Evolutionary conservation across 2,888 invertebrate species (phyloP).

Genomic region (Aproaerema taeniolella): DNA sequence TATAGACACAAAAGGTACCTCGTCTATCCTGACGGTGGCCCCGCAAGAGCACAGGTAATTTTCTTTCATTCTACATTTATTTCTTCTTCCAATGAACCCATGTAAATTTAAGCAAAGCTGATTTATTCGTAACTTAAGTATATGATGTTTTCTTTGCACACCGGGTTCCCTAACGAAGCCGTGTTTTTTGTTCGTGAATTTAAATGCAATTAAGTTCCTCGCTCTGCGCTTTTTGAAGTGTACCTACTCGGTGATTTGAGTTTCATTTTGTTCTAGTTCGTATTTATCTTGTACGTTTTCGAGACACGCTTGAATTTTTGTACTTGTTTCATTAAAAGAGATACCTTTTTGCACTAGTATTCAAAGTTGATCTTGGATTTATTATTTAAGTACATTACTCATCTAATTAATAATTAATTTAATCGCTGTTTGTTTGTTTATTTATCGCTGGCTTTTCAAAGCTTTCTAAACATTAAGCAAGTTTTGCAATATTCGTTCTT

Average conservation of each 20-base stretch:
- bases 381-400: neutral
- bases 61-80: too few species aligned
- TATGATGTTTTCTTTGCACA: slow-evolving; percentile 68
- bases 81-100: slow-evolving; percentile 31
- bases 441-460: too few species aligned
- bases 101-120: slow-evolving; percentile 56
- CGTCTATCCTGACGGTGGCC: slow-evolving; percentile 77
- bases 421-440: neutral
- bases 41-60: slow-evolving; percentile 78
- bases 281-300: slow-evolving; percentile 5
- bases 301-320: neutral
- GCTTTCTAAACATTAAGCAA: too few species aligned
- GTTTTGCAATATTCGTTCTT: too few species aligned
- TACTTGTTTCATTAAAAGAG: too few species aligned
- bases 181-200: slow-evolving; percentile 65
- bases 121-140: slow-evolving; percentile 62
- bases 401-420: neutral
- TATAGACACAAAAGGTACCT: slow-evolving; percentile 71
- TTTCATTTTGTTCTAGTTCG: slow-evolving; percentile 7
- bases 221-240: slow-evolving; percentile 46
- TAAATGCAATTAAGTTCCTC: slow-evolving; percentile 62
- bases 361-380: too few species aligned
- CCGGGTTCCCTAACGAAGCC: slow-evolving; percentile 69
- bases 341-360: too few species aligned
- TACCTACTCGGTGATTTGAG: slow-evolving; percentile 1